These are phyloP conservation scores for Phaethornis superciliosus DNA, from an alignment of 2,113 vertebrate species.

Conservation along the genomic window DNA sequence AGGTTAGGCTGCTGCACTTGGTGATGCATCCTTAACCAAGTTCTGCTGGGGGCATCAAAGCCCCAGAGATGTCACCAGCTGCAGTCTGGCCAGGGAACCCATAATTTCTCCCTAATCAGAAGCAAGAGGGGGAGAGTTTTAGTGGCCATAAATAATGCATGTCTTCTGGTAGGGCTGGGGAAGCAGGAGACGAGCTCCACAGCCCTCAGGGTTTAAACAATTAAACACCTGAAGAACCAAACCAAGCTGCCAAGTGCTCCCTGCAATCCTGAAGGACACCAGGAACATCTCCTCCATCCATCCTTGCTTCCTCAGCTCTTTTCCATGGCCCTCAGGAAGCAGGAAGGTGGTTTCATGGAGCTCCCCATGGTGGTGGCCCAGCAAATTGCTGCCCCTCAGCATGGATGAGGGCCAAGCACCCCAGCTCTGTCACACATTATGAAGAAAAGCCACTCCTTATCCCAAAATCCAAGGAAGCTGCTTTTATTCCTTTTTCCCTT, in stretches of 20 bases:
- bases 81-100: slow-evolving; percentile 7
- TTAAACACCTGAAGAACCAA: not conserved
- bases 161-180: not conserved
- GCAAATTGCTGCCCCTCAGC: not conserved
- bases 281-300: not conserved
- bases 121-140: slow-evolving; percentile 26
- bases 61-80: not conserved
- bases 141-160: slow-evolving; percentile 10
- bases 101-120: not conserved
- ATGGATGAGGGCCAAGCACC: rapidly evolving
- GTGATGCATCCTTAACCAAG: not conserved
- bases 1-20: not conserved
- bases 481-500: not conserved
- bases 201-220: not conserved
- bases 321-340: not conserved
- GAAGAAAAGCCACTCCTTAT: not conserved
- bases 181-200: not conserved
- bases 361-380: not conserved
- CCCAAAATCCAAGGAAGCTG: not conserved
- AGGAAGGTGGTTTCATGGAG: not conserved
- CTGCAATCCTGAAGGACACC: not conserved
- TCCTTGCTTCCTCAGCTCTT: not conserved
- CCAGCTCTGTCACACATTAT: not conserved
- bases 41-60: not conserved
- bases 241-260: no score